These are phyloP conservation scores for Stomatorhinus ivindoensis DNA, from an alignment of 2,113 vertebrate genomes.

Conservation along the genomic window DNA sequence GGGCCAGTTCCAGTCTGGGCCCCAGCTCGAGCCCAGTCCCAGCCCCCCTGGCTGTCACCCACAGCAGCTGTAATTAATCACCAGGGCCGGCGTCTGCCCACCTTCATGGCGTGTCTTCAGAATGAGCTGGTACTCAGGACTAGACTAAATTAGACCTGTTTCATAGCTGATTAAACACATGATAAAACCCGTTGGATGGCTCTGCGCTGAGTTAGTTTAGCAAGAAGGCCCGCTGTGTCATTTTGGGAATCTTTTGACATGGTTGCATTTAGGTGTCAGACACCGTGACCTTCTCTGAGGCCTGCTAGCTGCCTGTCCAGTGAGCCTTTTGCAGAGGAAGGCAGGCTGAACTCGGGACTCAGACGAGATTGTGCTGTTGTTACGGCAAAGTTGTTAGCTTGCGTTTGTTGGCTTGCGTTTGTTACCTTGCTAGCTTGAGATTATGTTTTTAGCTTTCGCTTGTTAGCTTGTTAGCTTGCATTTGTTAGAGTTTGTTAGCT, in stretches of 20 bases:
- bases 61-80: conserved; percentile 60
- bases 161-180: conserved; percentile 28
- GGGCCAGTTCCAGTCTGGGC: conserved; percentile 49
- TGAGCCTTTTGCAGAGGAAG: background rate
- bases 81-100: conserved; percentile 48
- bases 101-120: conserved; percentile 42
- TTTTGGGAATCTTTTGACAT: background rate
- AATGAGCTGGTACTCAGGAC: conserved; percentile 40
- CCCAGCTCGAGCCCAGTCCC: conserved; percentile 43
- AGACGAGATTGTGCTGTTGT: background rate
- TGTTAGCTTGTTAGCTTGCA: background rate
- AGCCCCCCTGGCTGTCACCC: conserved; percentile 52
- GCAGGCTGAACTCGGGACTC: background rate
- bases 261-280: background rate
- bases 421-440: background rate
- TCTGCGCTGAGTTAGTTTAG: background rate
- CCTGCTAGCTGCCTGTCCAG: background rate
- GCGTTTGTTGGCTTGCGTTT: background rate
- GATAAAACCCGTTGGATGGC: background rate
- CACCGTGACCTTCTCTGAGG: background rate
- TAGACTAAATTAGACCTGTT: conserved; percentile 46
- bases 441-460: background rate
- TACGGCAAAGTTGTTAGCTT: background rate
- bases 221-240: background rate
- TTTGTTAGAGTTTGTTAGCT: background rate